Percentiles rank a stretch among this genome's conserved stretches.
phyloP scores from a whole-genome alignment of 2,113 vertebrate genomes.

The Daboia siamensis region DNA sequence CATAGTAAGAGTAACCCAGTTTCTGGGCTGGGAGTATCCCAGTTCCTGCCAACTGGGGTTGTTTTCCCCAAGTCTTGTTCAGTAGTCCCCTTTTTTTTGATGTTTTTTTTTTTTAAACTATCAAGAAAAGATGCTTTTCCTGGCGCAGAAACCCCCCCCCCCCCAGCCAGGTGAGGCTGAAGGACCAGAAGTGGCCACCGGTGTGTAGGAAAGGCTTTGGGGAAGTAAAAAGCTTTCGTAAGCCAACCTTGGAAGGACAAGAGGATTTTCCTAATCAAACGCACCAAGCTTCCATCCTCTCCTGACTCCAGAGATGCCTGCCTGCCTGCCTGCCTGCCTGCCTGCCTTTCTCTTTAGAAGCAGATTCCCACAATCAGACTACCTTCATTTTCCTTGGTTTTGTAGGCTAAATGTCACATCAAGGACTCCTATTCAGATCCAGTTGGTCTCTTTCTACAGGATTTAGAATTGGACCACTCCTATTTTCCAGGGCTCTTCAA shows the following conservation, averaged over 20 bases:
- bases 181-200: background rate
- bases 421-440: background rate
- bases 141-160: background rate
- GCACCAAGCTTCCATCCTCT: too few species aligned
- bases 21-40: background rate
- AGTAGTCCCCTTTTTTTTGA: background rate
- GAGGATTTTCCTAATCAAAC: background rate
- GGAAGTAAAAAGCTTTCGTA: background rate
- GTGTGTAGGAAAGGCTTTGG: background rate
- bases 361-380: background rate
- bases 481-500: background rate
- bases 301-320: background rate
- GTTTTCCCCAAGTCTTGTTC: too few species aligned
- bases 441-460: background rate
- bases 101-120: background rate
- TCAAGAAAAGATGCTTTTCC: background rate
- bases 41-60: background rate
- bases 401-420: background rate
- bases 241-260: background rate
- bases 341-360: background rate
- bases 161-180: background rate
- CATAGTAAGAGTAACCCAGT: background rate
- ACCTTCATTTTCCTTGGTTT: too few species aligned
- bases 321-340: background rate
- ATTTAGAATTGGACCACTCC: background rate